phyloP scores from a whole-genome alignment of 2,888 invertebrate species.

The Deilephila elpenor region DNA sequence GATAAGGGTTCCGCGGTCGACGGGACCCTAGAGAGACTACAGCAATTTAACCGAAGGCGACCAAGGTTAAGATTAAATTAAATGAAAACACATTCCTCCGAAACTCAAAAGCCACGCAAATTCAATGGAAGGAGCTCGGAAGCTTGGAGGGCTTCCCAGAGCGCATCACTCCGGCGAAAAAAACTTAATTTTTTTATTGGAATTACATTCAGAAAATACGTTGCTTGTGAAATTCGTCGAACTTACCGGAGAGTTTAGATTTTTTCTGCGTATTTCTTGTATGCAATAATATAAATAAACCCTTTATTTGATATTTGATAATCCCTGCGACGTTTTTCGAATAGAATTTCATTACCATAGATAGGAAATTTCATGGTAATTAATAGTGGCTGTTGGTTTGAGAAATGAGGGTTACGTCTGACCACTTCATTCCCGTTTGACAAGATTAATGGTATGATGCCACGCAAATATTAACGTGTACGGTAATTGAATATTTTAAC shows the following conservation, averaged over 20 bases:
- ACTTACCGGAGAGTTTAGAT: neutral
- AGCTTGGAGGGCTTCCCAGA: neutral
- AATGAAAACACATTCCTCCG: slow-evolving; percentile 44
- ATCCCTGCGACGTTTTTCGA: slow-evolving; percentile 58
- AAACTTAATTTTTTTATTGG: neutral
- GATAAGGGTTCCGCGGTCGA: slow-evolving; percentile 47
- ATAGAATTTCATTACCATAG: slow-evolving; percentile 66
- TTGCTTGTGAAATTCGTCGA: neutral
- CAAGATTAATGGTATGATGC: slow-evolving; percentile 68
- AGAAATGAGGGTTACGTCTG: slow-evolving; percentile 75
- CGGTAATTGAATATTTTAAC: slow-evolving; percentile 45
- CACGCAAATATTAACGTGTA: slow-evolving; percentile 60
- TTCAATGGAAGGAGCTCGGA: neutral
- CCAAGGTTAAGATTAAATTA: slow-evolving; percentile 48
- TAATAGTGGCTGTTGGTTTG: slow-evolving; percentile 66
- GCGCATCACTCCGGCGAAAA: neutral
- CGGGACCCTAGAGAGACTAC: slow-evolving; percentile 45
- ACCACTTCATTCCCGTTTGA: slow-evolving; percentile 74
- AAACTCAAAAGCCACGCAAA: slow-evolving; percentile 29
- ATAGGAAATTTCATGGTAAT: slow-evolving; percentile 70
- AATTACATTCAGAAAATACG: neutral
- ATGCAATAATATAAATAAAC: neutral
- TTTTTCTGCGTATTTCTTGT: neutral
- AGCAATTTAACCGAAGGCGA: slow-evolving; percentile 42
- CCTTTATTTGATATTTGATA: slow-evolving; percentile 39